Percentiles rank a stretch among this genome's conserved stretches.
phyloP scores from a whole-genome alignment of 2,797 vertebrate genomes.

The Ambastaia sidthimunki region DNA sequence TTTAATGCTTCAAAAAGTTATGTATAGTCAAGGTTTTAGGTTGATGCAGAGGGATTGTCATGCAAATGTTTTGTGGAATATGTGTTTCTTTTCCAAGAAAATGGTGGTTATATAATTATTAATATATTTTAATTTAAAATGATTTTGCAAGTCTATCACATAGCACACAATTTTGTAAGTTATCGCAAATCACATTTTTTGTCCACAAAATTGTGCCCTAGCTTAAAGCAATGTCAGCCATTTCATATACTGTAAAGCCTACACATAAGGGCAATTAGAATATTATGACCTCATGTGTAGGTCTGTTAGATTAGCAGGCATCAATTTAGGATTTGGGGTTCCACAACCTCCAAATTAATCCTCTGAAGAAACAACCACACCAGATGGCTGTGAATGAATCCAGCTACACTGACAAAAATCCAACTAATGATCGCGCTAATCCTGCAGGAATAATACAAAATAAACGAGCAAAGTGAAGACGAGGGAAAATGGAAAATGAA shows the following conservation, averaged over 20 bases:
- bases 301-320: conserved; percentile 44
- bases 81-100: too few species aligned
- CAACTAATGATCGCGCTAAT: conserved; percentile 72
- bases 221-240: background rate
- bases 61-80: too few species aligned
- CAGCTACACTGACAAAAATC: conserved; percentile 71
- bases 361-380: conserved; percentile 69
- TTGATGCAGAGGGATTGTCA: too few species aligned
- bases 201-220: too few species aligned
- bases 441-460: conserved; percentile 53
- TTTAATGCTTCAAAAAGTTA: too few species aligned
- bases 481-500: conserved; percentile 20
- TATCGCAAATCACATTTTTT: too few species aligned
- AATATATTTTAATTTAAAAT: too few species aligned
- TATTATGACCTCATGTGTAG: conserved; percentile 10
- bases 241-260: background rate
- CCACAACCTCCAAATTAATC: conserved; percentile 57
- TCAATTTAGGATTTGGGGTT: conserved; percentile 53
- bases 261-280: background rate
- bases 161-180: too few species aligned
- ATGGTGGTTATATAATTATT: too few species aligned
- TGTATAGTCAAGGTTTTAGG: too few species aligned
- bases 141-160: too few species aligned
- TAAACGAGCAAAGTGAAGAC: conserved; percentile 53
- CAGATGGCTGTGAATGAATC: conserved; percentile 73